These are phyloP conservation scores for Pavo muticus DNA, from an alignment of 2,113 vertebrate species.

Conservation along the genomic window DNA sequence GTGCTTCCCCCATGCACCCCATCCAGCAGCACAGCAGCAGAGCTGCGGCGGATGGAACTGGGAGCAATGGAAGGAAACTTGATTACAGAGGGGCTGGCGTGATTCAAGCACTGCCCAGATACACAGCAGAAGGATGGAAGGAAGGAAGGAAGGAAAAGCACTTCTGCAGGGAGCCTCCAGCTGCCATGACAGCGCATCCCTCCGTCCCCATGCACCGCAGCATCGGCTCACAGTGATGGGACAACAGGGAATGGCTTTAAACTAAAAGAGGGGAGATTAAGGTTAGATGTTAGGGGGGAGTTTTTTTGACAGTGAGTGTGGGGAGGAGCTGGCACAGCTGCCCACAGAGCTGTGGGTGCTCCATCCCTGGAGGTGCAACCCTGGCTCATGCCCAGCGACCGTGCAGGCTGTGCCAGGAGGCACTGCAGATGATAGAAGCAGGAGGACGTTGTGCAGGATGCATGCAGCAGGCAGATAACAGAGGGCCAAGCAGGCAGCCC, in stretches of 20 bases:
- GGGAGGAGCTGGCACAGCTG: background rate
- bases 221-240: background rate
- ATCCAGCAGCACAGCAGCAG: background rate
- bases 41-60: background rate
- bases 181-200: background rate
- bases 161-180: background rate
- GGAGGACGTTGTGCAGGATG: background rate
- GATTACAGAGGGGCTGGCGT: background rate
- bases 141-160: background rate
- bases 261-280: background rate
- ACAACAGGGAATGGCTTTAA: background rate
- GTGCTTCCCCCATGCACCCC: background rate
- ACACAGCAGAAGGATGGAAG: background rate
- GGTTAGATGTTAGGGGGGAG: background rate
- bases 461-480: background rate
- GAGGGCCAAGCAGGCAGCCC: background rate
- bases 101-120: background rate
- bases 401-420: slow-evolving; percentile 7
- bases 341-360: background rate
- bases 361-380: background rate
- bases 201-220: background rate
- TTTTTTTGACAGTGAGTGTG: background rate
- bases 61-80: background rate
- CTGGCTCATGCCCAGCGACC: slow-evolving; percentile 13
- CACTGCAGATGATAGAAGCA: background rate